These are phyloP conservation scores for Melanotaenia parkinsoni DNA, from an alignment of 2,797 vertebrate species.

Conservation along the genomic window DNA sequence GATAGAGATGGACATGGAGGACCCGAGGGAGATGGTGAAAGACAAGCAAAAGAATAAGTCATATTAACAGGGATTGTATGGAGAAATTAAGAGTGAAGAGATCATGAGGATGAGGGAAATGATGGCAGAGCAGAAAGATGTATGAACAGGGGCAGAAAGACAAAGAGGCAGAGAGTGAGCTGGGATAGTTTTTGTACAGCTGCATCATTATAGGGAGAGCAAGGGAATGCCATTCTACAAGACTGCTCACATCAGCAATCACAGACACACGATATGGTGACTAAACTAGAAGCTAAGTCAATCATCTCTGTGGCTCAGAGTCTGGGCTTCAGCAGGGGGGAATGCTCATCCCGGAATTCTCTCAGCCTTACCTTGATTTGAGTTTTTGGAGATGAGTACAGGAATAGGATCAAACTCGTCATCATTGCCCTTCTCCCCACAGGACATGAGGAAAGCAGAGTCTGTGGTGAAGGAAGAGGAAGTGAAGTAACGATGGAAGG, in stretches of 20 bases:
- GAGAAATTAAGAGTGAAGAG: slow-evolving; percentile 84
- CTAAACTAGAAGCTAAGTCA: slow-evolving; percentile 26
- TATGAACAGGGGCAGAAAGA: slow-evolving; percentile 72
- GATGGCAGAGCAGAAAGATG: slow-evolving; percentile 81
- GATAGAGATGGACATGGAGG: slow-evolving; percentile 72
- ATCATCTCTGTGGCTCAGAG: slow-evolving; percentile 41
- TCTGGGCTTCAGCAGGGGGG: slow-evolving; percentile 49
- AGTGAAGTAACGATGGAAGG: slow-evolving; percentile 60
- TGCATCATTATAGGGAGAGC: slow-evolving; percentile 73
- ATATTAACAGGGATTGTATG: slow-evolving; percentile 57
- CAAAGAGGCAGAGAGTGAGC: slow-evolving; percentile 82
- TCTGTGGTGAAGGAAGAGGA: slow-evolving; percentile 84
- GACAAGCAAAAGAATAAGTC: slow-evolving; percentile 83
- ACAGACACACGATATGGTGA: slow-evolving; percentile 28
- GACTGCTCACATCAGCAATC: slow-evolving; percentile 52
- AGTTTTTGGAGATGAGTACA: slow-evolving; percentile 97
- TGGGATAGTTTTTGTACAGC: slow-evolving; percentile 76
- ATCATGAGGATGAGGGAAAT: slow-evolving; percentile 78
- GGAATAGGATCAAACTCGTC: slow-evolving; percentile 99
- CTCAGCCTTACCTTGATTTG: slow-evolving; percentile 95
- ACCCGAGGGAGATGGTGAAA: slow-evolving; percentile 78
- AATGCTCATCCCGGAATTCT: slow-evolving; percentile 57
- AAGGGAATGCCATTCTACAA: slow-evolving; percentile 54
- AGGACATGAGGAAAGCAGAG: slow-evolving; percentile 94
- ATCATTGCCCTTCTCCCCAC: slow-evolving; percentile 91